Base-by-base conservation (phyloP, 2,888 invertebrate species). In the Dascillus cervinus region DNA sequence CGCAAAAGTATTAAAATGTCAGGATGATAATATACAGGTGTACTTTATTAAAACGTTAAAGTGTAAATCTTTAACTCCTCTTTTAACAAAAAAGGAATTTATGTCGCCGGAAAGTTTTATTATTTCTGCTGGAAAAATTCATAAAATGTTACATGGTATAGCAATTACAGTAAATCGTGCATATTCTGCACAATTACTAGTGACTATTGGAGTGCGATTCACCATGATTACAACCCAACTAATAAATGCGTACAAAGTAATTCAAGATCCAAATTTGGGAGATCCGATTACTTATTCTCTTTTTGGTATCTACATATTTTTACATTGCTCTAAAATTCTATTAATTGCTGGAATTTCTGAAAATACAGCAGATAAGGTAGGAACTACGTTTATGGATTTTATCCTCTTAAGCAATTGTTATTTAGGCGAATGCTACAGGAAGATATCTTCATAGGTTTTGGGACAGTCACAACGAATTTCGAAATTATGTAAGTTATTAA, bases 181-280 rank as follows among this genome's bases (percentile, higher is more conserved):
- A 3, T 52, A 44, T 27, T 43, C 44, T 1, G 22, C 47, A 5
- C 45, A 46, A 20, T 14, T 48, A 3, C 22, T 50, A 13, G 34
- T 40, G 1, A 46, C 44, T n/a, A 37, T 48, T 3, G 32, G 36
- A 11, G 39, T 40, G 13, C 24, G 45, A 23, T 48, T 48, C 22
- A 34, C 48, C 12, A 47, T 48, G 46, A 41, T 44, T 23, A 46
- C 43, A 4, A 46, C 46, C 4, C 48, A 48, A 24, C 23, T 46
- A 4, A 42, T 48, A 26, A 43, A 46, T 19, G 37, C 37, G 3
- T 48, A 45, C 25, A 43, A 46, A 26, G 39, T 32, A 13, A 21
- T 46, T 3, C 32, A 36, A 26, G 36, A 40, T 17, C 41, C 41
- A 3, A 28, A 32, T 11, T 13, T 26, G 10, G 33, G 33, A 9